Conservation (phyloP, 2,888 invertebrate genomes). For the Amphipyra berbera region DNA sequence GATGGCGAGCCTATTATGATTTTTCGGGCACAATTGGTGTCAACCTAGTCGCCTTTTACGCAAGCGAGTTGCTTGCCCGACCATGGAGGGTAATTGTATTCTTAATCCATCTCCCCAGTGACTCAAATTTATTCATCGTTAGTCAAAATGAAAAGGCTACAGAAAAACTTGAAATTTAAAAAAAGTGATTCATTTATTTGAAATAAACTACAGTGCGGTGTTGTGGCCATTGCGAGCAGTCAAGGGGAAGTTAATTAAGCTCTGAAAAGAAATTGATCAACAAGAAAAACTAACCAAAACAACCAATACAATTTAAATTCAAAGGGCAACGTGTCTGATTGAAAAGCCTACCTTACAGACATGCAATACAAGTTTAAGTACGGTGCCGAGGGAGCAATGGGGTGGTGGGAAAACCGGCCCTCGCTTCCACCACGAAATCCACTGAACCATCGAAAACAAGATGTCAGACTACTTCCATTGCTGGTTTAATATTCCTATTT, state of each 20-base stretch:
- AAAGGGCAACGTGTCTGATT: slow-evolving; percentile 75
- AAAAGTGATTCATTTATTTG: slow-evolving; percentile 35
- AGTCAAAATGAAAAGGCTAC: slow-evolving; percentile 1
- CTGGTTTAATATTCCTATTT: slow-evolving; percentile 22
- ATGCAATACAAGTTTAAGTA: slow-evolving; percentile 80
- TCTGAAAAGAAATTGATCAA: slow-evolving; percentile 53
- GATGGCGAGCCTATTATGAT: no score
- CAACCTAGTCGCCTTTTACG: no score
- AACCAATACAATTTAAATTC: slow-evolving; percentile 53
- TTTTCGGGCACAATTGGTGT: no score
- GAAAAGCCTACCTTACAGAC: slow-evolving; percentile 82
- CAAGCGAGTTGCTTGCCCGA: no score
- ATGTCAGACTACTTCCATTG: slow-evolving; percentile 51
- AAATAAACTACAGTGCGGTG: slow-evolving; percentile 42
- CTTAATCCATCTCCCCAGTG: no score
- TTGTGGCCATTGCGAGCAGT: slow-evolving; percentile 24
- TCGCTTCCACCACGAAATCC: slow-evolving; percentile 30
- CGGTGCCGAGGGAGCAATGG: slow-evolving; percentile 65
- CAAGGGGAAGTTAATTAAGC: slow-evolving; percentile 66
- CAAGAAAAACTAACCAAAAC: slow-evolving; percentile 58
- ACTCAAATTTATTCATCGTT: not conserved
- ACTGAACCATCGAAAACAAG: slow-evolving; percentile 5
- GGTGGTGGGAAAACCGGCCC: slow-evolving; percentile 62
- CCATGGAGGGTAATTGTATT: no score
- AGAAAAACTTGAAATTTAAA: slow-evolving; percentile 17